phyloP scores from a whole-genome alignment of 2,113 vertebrate genomes.

The Dipodomys stephensi region DNA sequence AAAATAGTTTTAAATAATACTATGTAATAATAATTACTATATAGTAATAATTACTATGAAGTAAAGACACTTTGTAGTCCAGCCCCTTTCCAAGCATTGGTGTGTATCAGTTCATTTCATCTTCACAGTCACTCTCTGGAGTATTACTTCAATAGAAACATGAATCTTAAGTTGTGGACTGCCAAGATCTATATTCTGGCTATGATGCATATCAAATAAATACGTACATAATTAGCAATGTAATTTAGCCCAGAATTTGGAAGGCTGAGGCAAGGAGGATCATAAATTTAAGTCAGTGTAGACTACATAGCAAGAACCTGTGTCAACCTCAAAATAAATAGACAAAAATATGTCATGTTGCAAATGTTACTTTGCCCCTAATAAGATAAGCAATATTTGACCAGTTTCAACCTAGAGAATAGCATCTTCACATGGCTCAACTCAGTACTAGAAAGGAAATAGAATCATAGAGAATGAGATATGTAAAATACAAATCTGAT shows the following conservation, averaged over 20 bases:
- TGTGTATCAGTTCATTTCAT: background rate
- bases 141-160: constrained; percentile 4
- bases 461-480: constrained; percentile 21
- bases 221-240: constrained; percentile 23
- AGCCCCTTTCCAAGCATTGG: background rate
- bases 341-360: constrained; percentile 20
- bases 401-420: background rate
- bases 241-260: background rate
- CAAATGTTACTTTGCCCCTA: constrained; percentile 12
- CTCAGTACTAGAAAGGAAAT: background rate
- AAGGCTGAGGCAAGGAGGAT: background rate
- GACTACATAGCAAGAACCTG: background rate
- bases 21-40: background rate
- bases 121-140: background rate
- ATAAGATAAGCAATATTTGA: background rate
- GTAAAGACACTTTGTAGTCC: too few relatives aligned
- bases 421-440: background rate
- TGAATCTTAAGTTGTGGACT: background rate
- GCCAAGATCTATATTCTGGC: background rate
- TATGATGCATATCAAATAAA: background rate
- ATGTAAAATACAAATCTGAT: background rate
- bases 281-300: background rate
- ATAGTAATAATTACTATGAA: too few relatives aligned
- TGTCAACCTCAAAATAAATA: background rate
- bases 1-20: background rate